Evolutionary conservation across 1,140 invertebrate genomes (phyloP), one percentile per base, ranked within the genome.

Genomic region (Microplitis mediator): DNA sequence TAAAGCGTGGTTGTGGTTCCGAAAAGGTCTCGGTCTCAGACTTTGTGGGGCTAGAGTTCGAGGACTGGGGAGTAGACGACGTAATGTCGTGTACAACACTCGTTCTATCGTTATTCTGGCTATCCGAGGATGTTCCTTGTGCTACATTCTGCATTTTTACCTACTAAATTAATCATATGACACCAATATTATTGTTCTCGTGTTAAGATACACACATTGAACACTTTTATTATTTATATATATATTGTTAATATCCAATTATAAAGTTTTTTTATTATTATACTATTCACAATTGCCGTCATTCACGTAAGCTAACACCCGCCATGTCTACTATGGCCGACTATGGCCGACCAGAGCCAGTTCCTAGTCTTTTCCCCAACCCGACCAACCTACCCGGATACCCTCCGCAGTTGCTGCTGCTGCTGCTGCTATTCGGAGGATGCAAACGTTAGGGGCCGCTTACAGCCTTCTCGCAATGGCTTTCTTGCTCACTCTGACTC

Each of bases 81-180:
- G 87, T 88, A 85, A 88, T 87, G 81, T 90, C 88, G 84, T 89
- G 80, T 63, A 66, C 39, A 45, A 45, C 73, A 84, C 85, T 89
- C 81, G 78, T 69, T 91, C 91, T 92, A 89, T 93, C 91, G 89
- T 91, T 89, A 90, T 91, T 92, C 89, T 91, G 89, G 89, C 91
- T 92, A 91, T 93, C 92, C 89, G 91, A 90, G 82, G 88, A 87
- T 79, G 89, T 89, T 83, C 88, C 89, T 90, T 92, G 91, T 91
- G 90, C 91, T 90, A 93, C 92, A 94, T 94, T 94, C 93, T 95
- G 93, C 93, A 95, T 95, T 90, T 94, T 93, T 91, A 89, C 89
- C 89, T 89, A 89, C 82, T 80, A 81, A 77, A 84, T 91, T 90
- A 89, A 87, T 88, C 89, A 90, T 89, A 89, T 86, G 87, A 89